Evolutionary conservation across 53 echinoderm and acorn worm genomes (phyloP).

Genomic region (Mesocentrotus franciscanus): DNA sequence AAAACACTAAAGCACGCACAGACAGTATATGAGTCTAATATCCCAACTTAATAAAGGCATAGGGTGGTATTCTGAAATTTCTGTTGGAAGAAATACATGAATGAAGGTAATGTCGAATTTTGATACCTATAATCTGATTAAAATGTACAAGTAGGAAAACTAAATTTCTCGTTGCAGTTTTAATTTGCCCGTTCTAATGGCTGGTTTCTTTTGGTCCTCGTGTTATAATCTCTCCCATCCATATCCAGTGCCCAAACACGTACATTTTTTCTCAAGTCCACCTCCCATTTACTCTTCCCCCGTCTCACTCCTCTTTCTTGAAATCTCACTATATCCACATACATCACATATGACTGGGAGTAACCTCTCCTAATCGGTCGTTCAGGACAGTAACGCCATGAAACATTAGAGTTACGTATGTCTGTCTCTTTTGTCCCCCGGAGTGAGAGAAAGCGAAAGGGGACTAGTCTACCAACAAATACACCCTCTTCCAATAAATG

Average conservation of each 20-base stretch:
- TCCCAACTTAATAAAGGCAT: too few relatives aligned
- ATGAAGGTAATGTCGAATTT: too few relatives aligned
- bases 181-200: too few relatives aligned
- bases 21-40: too few relatives aligned
- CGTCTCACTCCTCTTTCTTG: background rate
- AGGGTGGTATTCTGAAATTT: too few relatives aligned
- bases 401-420: slow-evolving; percentile 62
- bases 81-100: too few relatives aligned
- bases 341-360: slow-evolving; percentile 45
- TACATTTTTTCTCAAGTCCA: background rate
- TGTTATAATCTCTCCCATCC: too few relatives aligned
- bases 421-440: slow-evolving; percentile 53
- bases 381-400: slow-evolving; percentile 40
- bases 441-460: background rate
- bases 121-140: too few relatives aligned
- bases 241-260: background rate
- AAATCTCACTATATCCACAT: background rate
- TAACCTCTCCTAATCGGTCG: slow-evolving; percentile 39
- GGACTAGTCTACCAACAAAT: background rate
- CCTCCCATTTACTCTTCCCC: background rate
- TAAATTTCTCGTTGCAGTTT: too few relatives aligned
- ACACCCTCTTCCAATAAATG: background rate
- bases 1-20: too few relatives aligned
- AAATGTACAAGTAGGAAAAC: too few relatives aligned
- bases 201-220: too few relatives aligned